Base-by-base conservation (phyloP, 1,140 invertebrate genomes). In the Sinonovacula constricta region DNA sequence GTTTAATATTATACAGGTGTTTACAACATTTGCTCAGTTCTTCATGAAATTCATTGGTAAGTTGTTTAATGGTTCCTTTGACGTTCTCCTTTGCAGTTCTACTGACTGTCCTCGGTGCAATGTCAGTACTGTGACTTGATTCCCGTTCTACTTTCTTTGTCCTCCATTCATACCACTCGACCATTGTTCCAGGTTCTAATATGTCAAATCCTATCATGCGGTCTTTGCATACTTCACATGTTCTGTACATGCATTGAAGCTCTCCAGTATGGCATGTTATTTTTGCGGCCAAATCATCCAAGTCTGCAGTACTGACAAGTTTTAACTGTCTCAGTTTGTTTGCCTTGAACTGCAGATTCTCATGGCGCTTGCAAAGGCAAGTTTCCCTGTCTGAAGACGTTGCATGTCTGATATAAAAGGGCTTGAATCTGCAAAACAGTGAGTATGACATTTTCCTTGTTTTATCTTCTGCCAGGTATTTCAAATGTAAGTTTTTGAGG, bases 401-500 rank as follows among this genome's bases (percentile, higher is more conserved):
- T 63, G 60, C 31, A 18, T 63, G 60, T 33, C 30, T 3, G 3
- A 34, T 36, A n/a, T 34, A 63, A 36, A 63, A 63, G 2, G 60
- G 60, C 26, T 63, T 36, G 2, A 63, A 36, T 34, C 60, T 33
- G 26, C 60, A 63, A 63, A 63, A 63, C 5, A 63, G 33, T 34
- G 60, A 63, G n/a, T 63, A 63, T 33, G 60, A 63, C 28, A 63
- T 33, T 22, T 63, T 63, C 2, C 33, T 18, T 14, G 10, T 7
- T 10, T 22, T 12, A 36, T 63, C 22, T 63, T 63, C 60, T 34
- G 60, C 10, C 3, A 63, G 31, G 22, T 10, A 34, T 34, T 63
- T 63, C 14, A 63, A 22, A 28, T 63, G 60, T n/a, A 63, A 63
- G 26, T 63, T 63, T n/a, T n/a, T n/a, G n/a, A n/a, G n/a, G n/a